These are phyloP conservation scores for Agrenia bidenticulata DNA, from an alignment of 2,888 invertebrate species.

Conservation along the genomic window DNA sequence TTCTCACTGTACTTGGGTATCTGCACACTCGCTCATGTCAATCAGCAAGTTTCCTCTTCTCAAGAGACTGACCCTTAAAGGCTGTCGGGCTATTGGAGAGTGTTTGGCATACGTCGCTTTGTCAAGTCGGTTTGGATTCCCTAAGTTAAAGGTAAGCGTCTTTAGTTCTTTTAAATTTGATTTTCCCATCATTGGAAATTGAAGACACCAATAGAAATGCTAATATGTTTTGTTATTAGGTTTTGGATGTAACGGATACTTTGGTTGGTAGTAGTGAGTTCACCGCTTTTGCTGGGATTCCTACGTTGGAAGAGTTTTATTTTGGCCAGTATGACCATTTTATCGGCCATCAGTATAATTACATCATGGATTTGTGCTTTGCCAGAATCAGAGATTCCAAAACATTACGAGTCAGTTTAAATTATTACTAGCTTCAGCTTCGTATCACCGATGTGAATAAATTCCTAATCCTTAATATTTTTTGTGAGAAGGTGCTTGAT, in stretches of 20 bases:
- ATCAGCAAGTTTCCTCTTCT: slow-evolving; percentile 48
- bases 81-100: slow-evolving; percentile 49
- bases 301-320: slow-evolving; percentile 49
- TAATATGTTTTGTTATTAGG: slow-evolving; percentile 27
- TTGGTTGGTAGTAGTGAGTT: slow-evolving; percentile 46
- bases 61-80: slow-evolving; percentile 37
- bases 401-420: slow-evolving; percentile 27
- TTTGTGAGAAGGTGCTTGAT: slow-evolving; percentile 34
- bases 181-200: slow-evolving; percentile 3
- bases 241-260: slow-evolving; percentile 51
- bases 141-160: slow-evolving; percentile 39
- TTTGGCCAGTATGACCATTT: slow-evolving; percentile 50
- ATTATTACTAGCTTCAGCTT: too few species aligned
- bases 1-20: slow-evolving; percentile 48
- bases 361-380: slow-evolving; percentile 42
- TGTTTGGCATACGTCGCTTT: slow-evolving; percentile 50
- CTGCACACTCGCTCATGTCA: slow-evolving; percentile 45
- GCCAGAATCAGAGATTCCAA: slow-evolving; percentile 32
- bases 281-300: slow-evolving; percentile 38
- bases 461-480: not conserved
- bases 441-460: too few species aligned
- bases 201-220: slow-evolving; percentile 1
- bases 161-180: too few species aligned
- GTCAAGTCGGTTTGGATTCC: slow-evolving; percentile 50
- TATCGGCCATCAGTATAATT: slow-evolving; percentile 32